These are phyloP conservation scores for Himantopus leucocephalus DNA, from an alignment of 2,113 vertebrate genomes.

Conservation along the genomic window DNA sequence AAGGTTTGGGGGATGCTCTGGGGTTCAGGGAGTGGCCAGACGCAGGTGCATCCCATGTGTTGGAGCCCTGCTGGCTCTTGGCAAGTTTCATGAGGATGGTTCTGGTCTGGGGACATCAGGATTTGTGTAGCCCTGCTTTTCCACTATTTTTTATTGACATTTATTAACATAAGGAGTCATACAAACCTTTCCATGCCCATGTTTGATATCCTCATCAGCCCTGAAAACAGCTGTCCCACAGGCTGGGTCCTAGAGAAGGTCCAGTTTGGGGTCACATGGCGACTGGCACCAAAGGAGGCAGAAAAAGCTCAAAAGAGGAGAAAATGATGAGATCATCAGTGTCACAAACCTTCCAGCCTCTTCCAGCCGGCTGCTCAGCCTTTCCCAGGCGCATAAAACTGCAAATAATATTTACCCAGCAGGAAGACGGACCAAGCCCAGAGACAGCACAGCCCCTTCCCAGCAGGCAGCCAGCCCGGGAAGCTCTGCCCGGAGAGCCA, in stretches of 20 bases:
- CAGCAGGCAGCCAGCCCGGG: not conserved
- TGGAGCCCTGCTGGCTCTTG: not conserved
- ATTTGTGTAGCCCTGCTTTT: not conserved
- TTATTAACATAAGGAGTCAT: not conserved
- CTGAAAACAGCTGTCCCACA: not conserved
- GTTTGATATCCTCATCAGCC: not conserved
- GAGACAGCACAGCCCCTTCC: not conserved
- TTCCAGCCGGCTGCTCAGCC: not conserved
- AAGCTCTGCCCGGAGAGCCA: not conserved
- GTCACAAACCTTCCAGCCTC: not conserved
- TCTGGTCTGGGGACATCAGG: rapidly evolving
- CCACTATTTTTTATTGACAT: not conserved
- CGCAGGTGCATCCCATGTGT: not conserved
- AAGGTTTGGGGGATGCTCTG: not conserved
- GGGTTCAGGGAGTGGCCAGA: not conserved
- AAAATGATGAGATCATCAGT: not conserved
- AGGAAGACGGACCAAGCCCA: not conserved
- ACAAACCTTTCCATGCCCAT: not conserved
- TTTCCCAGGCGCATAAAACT: not conserved
- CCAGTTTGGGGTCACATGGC: not conserved
- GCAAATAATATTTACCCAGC: not conserved
- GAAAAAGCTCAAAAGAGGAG: not conserved
- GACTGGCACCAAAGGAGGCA: not conserved
- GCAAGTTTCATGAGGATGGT: not conserved
- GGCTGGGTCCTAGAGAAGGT: not conserved